Conservation (phyloP, 2,797 vertebrate genomes). For the Enteromius argenteus region DNA sequence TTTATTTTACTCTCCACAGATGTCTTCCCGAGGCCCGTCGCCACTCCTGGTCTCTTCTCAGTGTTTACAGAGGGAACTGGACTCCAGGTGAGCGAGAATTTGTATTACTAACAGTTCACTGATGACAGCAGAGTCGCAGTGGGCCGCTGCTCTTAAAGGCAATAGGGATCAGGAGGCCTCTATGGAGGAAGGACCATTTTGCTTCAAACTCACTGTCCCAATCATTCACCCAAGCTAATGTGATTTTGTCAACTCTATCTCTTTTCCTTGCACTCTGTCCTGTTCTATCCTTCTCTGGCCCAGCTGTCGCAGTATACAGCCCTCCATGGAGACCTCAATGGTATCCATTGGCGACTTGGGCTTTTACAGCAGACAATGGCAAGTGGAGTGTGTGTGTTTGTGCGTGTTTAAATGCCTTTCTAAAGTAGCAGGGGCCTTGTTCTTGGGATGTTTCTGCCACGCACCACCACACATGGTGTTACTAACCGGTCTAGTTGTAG, state of each 20-base stretch:
- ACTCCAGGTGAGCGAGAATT: slow-evolving; percentile 82
- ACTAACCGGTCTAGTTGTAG: not conserved
- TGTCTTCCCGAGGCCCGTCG: slow-evolving; percentile 81
- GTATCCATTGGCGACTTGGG: slow-evolving; percentile 65
- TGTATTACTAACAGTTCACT: slow-evolving; percentile 19
- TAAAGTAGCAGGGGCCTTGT: not conserved
- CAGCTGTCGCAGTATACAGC: slow-evolving; percentile 66
- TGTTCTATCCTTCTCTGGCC: slow-evolving; percentile 17
- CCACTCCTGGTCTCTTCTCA: slow-evolving; percentile 76
- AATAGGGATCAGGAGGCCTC: slow-evolving; percentile 4
- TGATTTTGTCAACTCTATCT: slow-evolving; percentile 22
- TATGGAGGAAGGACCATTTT: slow-evolving; percentile 7
- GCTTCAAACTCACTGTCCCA: slow-evolving; percentile 12
- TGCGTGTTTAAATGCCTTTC: not conserved
- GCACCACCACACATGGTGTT: not conserved
- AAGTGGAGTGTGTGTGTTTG: slow-evolving; percentile 51
- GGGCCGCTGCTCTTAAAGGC: not conserved
- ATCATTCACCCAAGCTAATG: slow-evolving; percentile 9
- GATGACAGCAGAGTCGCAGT: not conserved
- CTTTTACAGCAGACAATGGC: slow-evolving; percentile 76
- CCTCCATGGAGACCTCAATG: slow-evolving; percentile 70
- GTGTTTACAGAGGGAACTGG: slow-evolving; percentile 82
- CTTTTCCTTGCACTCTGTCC: slow-evolving; percentile 9
- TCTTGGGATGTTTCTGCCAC: slow-evolving; percentile 9
- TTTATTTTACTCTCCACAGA: slow-evolving; percentile 69